Evolutionary conservation across 2,888 invertebrate genomes (phyloP).

Genomic region (Euclidia mi): DNA sequence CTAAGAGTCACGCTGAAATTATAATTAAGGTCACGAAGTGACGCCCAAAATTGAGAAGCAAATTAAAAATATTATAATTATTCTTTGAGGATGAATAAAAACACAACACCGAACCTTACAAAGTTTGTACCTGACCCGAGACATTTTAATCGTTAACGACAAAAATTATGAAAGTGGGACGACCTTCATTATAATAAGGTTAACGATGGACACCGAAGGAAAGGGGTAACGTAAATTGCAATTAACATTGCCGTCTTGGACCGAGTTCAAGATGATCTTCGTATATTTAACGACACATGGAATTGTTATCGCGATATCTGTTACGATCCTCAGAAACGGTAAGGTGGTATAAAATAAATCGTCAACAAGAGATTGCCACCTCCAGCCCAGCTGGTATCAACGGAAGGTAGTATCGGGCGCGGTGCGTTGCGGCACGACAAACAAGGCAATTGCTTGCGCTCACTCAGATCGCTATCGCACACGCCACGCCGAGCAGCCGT

Average conservation of each 20-base stretch:
- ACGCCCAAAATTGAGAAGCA: no score
- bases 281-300: constrained; percentile 36
- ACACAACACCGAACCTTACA: not conserved
- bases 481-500: constrained; percentile 64
- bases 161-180: constrained; percentile 34
- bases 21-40: no score
- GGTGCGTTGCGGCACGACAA: constrained; percentile 71
- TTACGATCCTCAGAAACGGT: constrained; percentile 42
- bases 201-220: constrained; percentile 34
- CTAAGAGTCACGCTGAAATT: no score
- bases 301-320: constrained; percentile 34
- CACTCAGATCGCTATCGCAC: constrained; percentile 77
- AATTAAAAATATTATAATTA: not conserved
- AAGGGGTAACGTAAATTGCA: constrained; percentile 22
- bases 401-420: constrained; percentile 46
- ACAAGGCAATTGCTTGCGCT: constrained; percentile 83
- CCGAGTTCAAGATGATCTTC: constrained; percentile 18
- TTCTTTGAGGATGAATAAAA: constrained; percentile 1
- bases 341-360: constrained; percentile 49
- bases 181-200: constrained; percentile 37
- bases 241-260: constrained; percentile 18
- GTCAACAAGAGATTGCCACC: constrained; percentile 57
- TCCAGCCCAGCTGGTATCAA: constrained; percentile 53
- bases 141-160: constrained; percentile 15
- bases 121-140: constrained; percentile 4